Base-by-base conservation (phyloP, 2,888 invertebrate genomes). In the Eupithecia dodoneata region DNA sequence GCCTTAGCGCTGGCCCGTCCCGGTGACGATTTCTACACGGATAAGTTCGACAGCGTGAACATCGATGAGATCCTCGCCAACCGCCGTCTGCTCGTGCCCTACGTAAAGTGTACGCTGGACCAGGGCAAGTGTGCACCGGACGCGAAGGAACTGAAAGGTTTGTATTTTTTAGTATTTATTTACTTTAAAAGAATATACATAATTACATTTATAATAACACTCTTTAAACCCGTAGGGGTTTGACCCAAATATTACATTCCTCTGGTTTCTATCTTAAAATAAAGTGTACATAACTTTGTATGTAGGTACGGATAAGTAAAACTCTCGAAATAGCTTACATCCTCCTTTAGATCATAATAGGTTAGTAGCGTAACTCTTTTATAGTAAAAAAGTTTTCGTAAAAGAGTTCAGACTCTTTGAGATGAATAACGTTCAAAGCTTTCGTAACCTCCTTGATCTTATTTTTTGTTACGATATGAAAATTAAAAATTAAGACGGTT, bases 81-180 rank as follows among this genome's bases (percentile, higher is more conserved):
- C 87, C 96, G 96, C 4, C 95, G 97, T 49, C 91, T 97, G 63
- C 90, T 97, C n/a, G 91, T 93, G 49, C 96, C 96, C 71, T 97
- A 97, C 87, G 87, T 97, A 49, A 96, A 96, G 71, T 98, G 98
- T 84, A 87, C 97, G 66, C 91, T 97, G 81, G 96, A 96, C 0
- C 88, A 93, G 80, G 96, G 96, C 49, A 90, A 86, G 74, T 97
- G 97, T 87, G 96, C 97, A 0, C 93, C 97, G 6, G 97, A 97
- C 80, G 97, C 96, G 81, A 96, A 95, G 84, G 96, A 97, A 89
- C 92, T 97, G 0, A 97, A 96, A 95, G 94, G 97, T n/a, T n/a
- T n/a, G n/a, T n/a, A n/a, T n/a, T n/a, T n/a, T n/a, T n/a, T n/a
- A n/a, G n/a, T n/a, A n/a, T n/a, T n/a, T n/a, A n/a, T n/a, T n/a